Conservation (phyloP, 1,140 invertebrate species). For the Centruroides sculpturatus region DNA sequence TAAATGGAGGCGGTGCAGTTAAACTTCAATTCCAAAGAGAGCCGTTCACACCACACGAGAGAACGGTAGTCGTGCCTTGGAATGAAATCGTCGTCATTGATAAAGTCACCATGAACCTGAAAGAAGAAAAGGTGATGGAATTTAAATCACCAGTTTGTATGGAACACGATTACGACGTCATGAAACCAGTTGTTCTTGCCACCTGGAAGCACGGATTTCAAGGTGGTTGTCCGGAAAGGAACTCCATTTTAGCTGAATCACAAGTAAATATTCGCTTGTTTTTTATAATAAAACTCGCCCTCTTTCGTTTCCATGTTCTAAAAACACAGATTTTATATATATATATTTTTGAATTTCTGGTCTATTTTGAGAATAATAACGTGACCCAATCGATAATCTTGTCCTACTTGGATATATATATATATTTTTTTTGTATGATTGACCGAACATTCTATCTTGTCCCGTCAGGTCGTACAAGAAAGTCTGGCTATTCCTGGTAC, state of each 20-base stretch:
- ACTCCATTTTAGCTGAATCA: constrained; percentile 71
- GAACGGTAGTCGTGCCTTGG: constrained; percentile 84
- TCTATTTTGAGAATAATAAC: no score
- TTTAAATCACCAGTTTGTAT: constrained; percentile 37
- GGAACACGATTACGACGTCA: constrained; percentile 69
- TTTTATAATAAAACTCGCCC: not conserved
- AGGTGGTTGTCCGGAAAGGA: constrained; percentile 54
- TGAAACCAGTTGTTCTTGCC: constrained; percentile 56
- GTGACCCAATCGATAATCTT: no score
- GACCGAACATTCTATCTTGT: no score
- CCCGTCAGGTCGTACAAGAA: constrained; percentile 75
- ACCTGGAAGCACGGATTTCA: constrained; percentile 73
- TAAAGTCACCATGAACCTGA: constrained; percentile 58
- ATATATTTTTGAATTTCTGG: no score
- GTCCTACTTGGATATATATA: no score
- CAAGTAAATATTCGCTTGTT: constrained; percentile 39
- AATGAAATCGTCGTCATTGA: constrained; percentile 81
- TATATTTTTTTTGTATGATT: no score
- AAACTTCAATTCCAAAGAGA: constrained; percentile 91
- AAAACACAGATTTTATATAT: no score
- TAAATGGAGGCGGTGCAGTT: constrained; percentile 96
- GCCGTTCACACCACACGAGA: constrained; percentile 52
- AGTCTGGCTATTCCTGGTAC: constrained; percentile 80
- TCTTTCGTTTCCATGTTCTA: no score
- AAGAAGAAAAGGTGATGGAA: constrained; percentile 30